Evolutionary conservation across 2,797 vertebrate species (phyloP), one percentile per base, ranked within the genome.

Genomic region (Acanthurus lineatus): DNA sequence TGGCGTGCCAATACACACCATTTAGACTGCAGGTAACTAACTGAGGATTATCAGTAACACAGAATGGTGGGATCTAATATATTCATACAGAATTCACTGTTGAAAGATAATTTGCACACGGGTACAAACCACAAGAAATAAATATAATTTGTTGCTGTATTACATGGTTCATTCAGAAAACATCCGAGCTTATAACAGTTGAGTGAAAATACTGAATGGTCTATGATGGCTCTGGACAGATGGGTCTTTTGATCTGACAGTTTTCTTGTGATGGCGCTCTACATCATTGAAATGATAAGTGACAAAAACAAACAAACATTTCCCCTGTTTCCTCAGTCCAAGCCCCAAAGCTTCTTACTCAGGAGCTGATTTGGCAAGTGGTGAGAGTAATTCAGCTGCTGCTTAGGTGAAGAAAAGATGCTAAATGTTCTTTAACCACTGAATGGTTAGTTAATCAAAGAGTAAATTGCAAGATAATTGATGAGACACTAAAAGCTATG

Each of bases 361-460:
- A 63, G 51, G 32, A 65, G n/a, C 60, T 56, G 40, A 78, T 75
- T 19, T 58, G 54, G 42, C 51, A 69, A 56, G 25, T 4, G 1
- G 28, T 9, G n/a, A 60, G 45, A 38, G 53, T 16, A 62, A 72
- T 78, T 73, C 53, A 63, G 22, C 53, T 53, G 69, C 65, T 48
- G 63, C 68, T 75, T 45, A 65, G 54, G 63, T 78, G 35, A 51
- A 69, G 66, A 63, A 53, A 58, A 73, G 42, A 63, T 28, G 15
- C 35, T 48, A 44, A 28, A 38, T 22, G 17, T 47, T 80, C 62
- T 56, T 51, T 60, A 59, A 59, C 52, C 25, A 68, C 17, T 56
- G 38, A 61, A 49, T 52, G 49, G 35, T 45, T 80, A 32, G 77
- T 85, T 81, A 48, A 81, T 47, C 57, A 53, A 15, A 42, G 54